These are phyloP conservation scores for Antheraea yamamai DNA, from an alignment of 2,888 invertebrate genomes.

Conservation along the genomic window DNA sequence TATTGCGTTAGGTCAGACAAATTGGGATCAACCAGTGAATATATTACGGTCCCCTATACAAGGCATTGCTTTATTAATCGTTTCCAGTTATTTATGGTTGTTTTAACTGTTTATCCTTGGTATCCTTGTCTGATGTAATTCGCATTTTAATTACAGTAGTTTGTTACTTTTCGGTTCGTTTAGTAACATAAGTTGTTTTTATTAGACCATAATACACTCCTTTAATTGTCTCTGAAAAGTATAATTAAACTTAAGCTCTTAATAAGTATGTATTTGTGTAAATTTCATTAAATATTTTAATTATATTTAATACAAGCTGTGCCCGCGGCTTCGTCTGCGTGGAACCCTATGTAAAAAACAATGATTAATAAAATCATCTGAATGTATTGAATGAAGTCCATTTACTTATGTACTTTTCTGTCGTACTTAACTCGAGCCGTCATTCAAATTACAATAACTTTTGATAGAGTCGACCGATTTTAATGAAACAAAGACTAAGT, in stretches of 20 bases:
- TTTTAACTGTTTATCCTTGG: constrained; percentile 43
- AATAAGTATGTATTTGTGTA: not conserved
- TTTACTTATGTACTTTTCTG: no score
- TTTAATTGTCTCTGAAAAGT: no score
- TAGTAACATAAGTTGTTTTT: not conserved
- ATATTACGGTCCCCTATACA: constrained; percentile 75
- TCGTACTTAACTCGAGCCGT: no score
- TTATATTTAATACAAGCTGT: not conserved
- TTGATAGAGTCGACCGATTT: no score
- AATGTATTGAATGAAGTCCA: no score
- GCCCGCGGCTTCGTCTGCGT: no score
- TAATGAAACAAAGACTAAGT: no score
- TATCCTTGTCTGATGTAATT: constrained; percentile 29
- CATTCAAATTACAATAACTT: no score
- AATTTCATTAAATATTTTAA: not conserved
- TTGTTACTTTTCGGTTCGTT: not conserved
- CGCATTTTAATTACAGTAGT: constrained; percentile 4
- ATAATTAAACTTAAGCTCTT: not conserved
- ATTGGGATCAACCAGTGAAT: constrained; percentile 80
- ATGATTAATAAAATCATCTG: no score
- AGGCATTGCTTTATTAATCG: constrained; percentile 79
- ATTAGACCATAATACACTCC: not conserved
- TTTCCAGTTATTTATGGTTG: constrained; percentile 71
- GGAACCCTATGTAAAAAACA: no score
- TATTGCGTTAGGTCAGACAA: constrained; percentile 80